Evolutionary conservation across 2,113 vertebrate genomes (phyloP).

Genomic region (Elephas maximus): DNA sequence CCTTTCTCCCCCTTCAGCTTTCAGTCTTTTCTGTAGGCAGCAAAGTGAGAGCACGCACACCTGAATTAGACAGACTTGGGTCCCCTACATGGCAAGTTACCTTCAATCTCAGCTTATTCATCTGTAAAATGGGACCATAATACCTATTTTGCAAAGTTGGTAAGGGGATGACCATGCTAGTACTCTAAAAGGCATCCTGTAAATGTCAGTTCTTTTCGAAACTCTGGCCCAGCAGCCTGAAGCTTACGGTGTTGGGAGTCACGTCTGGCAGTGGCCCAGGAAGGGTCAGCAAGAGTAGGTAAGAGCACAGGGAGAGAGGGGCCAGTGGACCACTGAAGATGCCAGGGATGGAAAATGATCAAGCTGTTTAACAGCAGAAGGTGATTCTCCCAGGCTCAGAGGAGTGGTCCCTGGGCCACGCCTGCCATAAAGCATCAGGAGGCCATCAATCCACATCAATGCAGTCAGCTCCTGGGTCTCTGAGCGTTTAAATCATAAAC

Average conservation of each 20-base stretch:
- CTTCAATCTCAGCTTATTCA: background rate
- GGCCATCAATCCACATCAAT: background rate
- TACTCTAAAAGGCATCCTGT: background rate
- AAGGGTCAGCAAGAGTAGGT: background rate
- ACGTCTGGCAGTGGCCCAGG: background rate
- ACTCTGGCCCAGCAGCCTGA: background rate
- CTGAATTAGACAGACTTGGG: background rate
- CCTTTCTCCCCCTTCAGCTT: background rate
- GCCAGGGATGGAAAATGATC: background rate
- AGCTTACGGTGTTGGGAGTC: background rate
- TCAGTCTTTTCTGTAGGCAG: background rate
- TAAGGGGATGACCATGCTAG: background rate
- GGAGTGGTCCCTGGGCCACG: conserved; percentile 22
- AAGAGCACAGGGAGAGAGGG: background rate
- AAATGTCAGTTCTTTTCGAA: background rate
- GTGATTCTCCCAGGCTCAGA: background rate
- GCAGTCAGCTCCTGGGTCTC: background rate
- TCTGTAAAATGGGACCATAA: background rate
- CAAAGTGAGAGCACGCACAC: background rate
- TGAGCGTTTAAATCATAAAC: background rate
- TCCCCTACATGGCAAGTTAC: background rate
- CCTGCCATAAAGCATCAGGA: conserved; percentile 52
- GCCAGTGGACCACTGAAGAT: background rate
- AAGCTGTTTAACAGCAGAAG: background rate
- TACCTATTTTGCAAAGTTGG: background rate